Conservation (phyloP, 92 coral and sea anemone species). For the Bergia sp. region DNA sequence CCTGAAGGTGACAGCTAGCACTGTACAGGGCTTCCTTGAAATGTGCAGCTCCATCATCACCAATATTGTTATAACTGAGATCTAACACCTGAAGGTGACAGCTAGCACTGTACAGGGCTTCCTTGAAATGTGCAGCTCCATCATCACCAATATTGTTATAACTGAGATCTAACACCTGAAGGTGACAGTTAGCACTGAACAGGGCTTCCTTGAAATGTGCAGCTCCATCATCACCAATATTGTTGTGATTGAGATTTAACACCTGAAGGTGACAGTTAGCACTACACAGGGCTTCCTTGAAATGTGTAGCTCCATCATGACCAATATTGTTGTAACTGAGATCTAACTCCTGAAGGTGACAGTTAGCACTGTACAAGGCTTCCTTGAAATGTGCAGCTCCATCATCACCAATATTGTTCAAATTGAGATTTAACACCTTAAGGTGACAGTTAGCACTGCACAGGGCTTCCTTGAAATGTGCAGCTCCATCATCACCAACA, state of each 20-base stretch:
- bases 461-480: background rate
- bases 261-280: slow-evolving; percentile 17
- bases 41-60: no score
- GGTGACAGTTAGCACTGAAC: no score
- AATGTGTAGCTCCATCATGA: background rate
- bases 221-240: background rate
- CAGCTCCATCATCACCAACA: background rate
- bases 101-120: background rate
- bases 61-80: no score
- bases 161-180: no score
- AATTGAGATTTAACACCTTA: background rate
- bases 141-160: background rate
- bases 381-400: slow-evolving; percentile 21
- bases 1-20: no score
- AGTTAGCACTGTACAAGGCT: slow-evolving; percentile 2
- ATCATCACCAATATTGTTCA: background rate
- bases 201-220: background rate
- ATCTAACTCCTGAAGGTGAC: slow-evolving; percentile 14
- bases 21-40: no score
- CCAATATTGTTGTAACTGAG: background rate
- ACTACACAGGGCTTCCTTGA: slow-evolving; percentile 24
- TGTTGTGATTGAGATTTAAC: background rate
- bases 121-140: background rate
- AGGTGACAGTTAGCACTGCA: background rate
- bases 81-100: no score